Evolutionary conservation across 1,140 invertebrate species (phyloP).

Genomic region (Tenebrio molitor): DNA sequence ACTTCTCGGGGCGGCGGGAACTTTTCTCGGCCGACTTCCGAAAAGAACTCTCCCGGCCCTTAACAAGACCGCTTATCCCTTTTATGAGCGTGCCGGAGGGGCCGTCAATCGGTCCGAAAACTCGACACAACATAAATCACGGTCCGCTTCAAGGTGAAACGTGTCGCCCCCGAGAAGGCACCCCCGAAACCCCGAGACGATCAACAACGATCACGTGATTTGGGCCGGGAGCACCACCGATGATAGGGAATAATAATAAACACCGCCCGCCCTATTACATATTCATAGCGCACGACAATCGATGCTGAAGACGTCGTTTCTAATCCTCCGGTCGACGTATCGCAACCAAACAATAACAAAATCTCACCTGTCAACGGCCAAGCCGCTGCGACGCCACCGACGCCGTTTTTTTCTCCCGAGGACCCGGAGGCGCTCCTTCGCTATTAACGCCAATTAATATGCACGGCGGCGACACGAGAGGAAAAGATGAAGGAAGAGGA

Average conservation of each 20-base stretch:
- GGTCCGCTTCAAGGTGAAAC: slow-evolving; percentile 13
- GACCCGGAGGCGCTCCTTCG: neutral
- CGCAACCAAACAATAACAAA: slow-evolving; percentile 12
- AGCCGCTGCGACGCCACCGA: neutral
- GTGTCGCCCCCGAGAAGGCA: too few relatives aligned
- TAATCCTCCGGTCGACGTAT: neutral
- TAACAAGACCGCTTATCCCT: too few relatives aligned
- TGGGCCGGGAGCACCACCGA: slow-evolving; percentile 8
- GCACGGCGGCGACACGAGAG: too few relatives aligned
- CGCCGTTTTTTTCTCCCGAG: neutral
- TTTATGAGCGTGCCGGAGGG: too few relatives aligned
- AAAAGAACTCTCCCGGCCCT: too few relatives aligned
- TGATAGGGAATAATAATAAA: slow-evolving; percentile 31
- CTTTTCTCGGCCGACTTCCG: too few relatives aligned
- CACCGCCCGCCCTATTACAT: slow-evolving; percentile 8
- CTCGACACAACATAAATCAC: slow-evolving; percentile 31
- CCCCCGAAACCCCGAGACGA: slow-evolving; percentile 4
- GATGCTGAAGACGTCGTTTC: neutral
- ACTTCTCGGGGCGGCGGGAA: too few relatives aligned
- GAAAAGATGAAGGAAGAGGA: neutral
- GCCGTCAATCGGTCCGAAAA: slow-evolving; percentile 19
- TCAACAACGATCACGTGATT: slow-evolving; percentile 27
- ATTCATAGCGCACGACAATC: slow-evolving; percentile 14
- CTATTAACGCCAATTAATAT: neutral
- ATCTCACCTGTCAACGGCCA: neutral